A percentile compares a stretch with the other conserved stretches of the same genome.
These are phyloP conservation scores for Halcyon leucocephala DNA, from an alignment of 2,797 vertebrate species.

Conservation along the genomic window DNA sequence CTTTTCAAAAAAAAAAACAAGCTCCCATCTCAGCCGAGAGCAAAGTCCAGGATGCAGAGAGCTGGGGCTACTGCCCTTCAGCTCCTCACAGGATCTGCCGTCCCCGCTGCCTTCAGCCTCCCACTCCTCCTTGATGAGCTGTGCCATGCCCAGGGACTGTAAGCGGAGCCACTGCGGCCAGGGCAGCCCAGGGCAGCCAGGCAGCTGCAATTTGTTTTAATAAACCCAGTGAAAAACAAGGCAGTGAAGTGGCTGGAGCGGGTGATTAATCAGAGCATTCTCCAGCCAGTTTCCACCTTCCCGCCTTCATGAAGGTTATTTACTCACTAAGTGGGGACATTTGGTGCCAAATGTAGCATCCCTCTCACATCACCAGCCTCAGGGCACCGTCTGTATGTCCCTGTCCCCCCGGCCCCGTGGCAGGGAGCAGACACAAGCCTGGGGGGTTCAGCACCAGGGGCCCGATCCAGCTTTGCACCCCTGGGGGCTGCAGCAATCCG, in stretches of 20 bases:
- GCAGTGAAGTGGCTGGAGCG: slow-evolving; percentile 67
- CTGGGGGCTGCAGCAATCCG: neutral
- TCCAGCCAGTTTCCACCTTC: slow-evolving; percentile 47
- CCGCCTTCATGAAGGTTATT: slow-evolving; percentile 81
- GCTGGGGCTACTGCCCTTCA: fast-evolving
- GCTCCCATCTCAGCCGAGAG: neutral
- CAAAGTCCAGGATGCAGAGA: neutral
- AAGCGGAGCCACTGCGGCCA: neutral
- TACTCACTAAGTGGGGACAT: slow-evolving; percentile 65
- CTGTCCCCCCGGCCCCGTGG: neutral
- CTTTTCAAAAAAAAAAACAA: neutral
- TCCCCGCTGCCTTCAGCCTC: neutral
- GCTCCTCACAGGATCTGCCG: fast-evolving
- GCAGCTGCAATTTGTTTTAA: slow-evolving; percentile 59
- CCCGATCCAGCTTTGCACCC: neutral
- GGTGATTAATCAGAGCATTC: slow-evolving; percentile 73
- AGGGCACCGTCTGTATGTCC: neutral
- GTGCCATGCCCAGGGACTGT: fast-evolving
- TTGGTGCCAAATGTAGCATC: slow-evolving; percentile 64
- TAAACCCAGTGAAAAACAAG: slow-evolving; percentile 58
- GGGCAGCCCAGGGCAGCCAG: neutral
- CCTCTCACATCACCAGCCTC: neutral
- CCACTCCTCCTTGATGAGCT: fast-evolving
- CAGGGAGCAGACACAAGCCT: neutral
- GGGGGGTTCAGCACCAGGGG: neutral